Evolutionary conservation across 1,140 invertebrate genomes (phyloP).

Genomic region (Drosophila albomicans): DNA sequence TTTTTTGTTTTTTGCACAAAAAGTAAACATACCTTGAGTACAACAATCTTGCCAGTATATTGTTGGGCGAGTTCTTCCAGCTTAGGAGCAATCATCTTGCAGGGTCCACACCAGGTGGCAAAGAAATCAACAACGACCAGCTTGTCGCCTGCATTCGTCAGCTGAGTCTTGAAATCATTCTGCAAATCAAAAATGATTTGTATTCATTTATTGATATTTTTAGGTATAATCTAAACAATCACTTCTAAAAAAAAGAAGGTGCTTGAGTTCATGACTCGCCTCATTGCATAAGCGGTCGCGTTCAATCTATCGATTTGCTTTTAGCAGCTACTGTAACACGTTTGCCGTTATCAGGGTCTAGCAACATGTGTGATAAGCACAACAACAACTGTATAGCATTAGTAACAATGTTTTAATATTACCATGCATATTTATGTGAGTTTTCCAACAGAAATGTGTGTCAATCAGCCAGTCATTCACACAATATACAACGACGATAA

Average conservation of each 20-base stretch:
- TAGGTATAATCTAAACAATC: background rate
- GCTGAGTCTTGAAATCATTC: constrained; percentile 90
- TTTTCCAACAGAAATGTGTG: background rate
- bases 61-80: constrained; percentile 88
- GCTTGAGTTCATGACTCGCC: background rate
- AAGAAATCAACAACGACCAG: constrained; percentile 96
- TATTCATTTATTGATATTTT: constrained; percentile 23
- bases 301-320: constrained; percentile 36
- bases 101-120: constrained; percentile 94
- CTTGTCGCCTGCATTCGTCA: constrained; percentile 91
- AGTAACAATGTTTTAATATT: constrained; percentile 20
- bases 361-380: constrained; percentile 40
- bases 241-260: background rate
- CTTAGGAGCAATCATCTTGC: constrained; percentile 95
- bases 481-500: constrained; percentile 4
- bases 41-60: constrained; percentile 86
- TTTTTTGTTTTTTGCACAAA: background rate
- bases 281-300: background rate
- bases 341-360: constrained; percentile 26
- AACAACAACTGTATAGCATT: constrained; percentile 32
- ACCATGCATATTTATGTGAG: background rate
- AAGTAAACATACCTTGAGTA: constrained; percentile 86
- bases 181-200: constrained; percentile 83
- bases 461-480: constrained; percentile 6
- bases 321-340: constrained; percentile 36